A percentile compares a stretch with the other conserved stretches of the same genome.
Conservation (phyloP, 2,113 vertebrate genomes). For the Dicentrarchus labrax region DNA sequence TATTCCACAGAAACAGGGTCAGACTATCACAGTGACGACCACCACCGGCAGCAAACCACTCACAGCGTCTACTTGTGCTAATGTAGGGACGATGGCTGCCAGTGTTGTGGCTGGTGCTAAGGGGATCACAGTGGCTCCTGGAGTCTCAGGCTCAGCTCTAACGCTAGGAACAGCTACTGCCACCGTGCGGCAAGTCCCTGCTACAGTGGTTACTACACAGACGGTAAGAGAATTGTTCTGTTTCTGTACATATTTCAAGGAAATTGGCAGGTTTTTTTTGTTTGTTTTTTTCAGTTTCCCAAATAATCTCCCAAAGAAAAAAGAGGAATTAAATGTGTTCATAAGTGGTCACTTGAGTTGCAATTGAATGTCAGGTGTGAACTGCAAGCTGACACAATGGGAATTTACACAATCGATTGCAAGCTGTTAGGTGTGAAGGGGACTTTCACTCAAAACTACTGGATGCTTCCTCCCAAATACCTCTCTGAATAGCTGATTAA, state of each 20-base stretch:
- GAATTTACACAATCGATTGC: neutral
- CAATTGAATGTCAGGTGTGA: neutral
- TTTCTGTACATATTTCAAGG: neutral
- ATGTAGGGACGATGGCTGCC: constrained; percentile 86
- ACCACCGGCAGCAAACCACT: constrained; percentile 84
- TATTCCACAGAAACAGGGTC: constrained; percentile 92
- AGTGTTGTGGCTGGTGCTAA: constrained; percentile 88
- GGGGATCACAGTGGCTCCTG: constrained; percentile 87
- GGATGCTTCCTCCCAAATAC: neutral
- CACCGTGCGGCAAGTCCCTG: constrained; percentile 92
- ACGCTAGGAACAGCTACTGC: constrained; percentile 88
- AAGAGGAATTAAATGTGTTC: neutral
- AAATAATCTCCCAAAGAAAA: too few species aligned
- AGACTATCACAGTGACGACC: constrained; percentile 91
- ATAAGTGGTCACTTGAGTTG: neutral
- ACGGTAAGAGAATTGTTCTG: constrained; percentile 83
- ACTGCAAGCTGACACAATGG: neutral
- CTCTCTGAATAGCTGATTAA: neutral
- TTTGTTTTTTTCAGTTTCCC: neutral
- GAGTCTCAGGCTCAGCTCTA: constrained; percentile 86
- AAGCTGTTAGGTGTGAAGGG: neutral
- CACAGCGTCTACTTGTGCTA: constrained; percentile 80
- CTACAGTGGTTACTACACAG: constrained; percentile 92
- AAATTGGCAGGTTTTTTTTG: neutral
- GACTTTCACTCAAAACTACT: neutral